These are phyloP conservation scores for Orchesella flavescens DNA, from an alignment of 2,888 invertebrate genomes.

Conservation along the genomic window DNA sequence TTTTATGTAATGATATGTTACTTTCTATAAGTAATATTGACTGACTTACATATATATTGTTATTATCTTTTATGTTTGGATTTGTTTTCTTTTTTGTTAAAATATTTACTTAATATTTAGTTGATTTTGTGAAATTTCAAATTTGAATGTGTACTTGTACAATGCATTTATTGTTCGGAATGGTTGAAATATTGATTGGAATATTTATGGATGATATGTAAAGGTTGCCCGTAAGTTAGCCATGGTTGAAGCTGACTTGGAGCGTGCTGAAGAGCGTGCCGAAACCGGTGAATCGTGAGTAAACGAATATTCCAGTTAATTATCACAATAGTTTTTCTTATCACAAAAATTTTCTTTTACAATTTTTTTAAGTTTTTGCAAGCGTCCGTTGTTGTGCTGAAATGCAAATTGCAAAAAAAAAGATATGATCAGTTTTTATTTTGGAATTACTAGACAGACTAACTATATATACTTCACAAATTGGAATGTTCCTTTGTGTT, in stretches of 20 bases:
- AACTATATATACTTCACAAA: too few relatives aligned
- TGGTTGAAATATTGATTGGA: constrained; percentile 38
- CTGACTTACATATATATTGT: background rate
- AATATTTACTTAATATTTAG: constrained; percentile 3
- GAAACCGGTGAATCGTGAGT: constrained; percentile 99
- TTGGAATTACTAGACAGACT: too few relatives aligned
- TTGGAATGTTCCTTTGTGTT: constrained; percentile 9
- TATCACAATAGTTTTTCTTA: constrained; percentile 53
- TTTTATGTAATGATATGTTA: constrained; percentile 24
- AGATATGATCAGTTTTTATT: too few relatives aligned
- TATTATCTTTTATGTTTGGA: constrained; percentile 29
- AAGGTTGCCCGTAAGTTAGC: constrained; percentile 99
- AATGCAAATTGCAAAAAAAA: constrained; percentile 28
- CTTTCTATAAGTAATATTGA: constrained; percentile 12
- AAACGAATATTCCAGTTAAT: constrained; percentile 74
- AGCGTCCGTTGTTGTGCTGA: constrained; percentile 27
- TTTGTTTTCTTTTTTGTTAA: constrained; percentile 19
- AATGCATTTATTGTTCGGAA: constrained; percentile 9
- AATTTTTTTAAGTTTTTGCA: constrained; percentile 27
- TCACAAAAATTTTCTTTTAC: constrained; percentile 16
- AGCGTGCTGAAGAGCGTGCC: constrained; percentile 99
- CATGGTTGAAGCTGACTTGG: constrained; percentile 99
- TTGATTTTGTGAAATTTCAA: background rate
- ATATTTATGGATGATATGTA: constrained; percentile 67
- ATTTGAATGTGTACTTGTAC: constrained; percentile 31